Conservation (phyloP, 2,797 vertebrate genomes). For the Hapalemur alaotrensis region DNA sequence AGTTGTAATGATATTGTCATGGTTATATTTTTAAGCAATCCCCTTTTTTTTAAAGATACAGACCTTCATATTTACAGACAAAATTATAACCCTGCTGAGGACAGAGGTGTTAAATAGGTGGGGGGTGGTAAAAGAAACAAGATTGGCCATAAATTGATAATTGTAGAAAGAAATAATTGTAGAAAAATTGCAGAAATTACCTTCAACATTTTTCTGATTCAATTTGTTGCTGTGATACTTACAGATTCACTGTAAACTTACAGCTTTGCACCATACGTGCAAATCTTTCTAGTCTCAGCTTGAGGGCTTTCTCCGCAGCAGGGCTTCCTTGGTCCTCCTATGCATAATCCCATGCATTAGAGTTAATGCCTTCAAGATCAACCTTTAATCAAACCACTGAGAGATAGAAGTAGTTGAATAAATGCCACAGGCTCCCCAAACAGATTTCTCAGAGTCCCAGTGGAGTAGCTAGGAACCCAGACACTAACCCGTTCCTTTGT, state of each 20-base stretch:
- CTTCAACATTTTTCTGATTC: neutral
- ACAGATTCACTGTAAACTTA: neutral
- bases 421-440: neutral
- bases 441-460: neutral
- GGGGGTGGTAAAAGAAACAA: neutral
- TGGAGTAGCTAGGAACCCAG: too few species aligned
- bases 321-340: neutral
- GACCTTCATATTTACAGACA: neutral
- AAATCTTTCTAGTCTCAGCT: neutral
- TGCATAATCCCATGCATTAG: neutral
- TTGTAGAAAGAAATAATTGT: neutral
- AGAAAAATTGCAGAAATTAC: neutral
- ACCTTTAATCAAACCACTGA: neutral
- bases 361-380: neutral
- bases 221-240: neutral
- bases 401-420: neutral
- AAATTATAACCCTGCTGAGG: neutral
- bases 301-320: neutral
- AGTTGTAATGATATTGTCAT: neutral
- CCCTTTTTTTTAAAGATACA: neutral
- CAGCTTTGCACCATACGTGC: neutral
- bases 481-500: neutral
- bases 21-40: neutral
- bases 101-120: neutral
- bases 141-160: neutral